phyloP scores from a whole-genome alignment of 2,797 vertebrate genomes.

The Taenioides sp. region DNA sequence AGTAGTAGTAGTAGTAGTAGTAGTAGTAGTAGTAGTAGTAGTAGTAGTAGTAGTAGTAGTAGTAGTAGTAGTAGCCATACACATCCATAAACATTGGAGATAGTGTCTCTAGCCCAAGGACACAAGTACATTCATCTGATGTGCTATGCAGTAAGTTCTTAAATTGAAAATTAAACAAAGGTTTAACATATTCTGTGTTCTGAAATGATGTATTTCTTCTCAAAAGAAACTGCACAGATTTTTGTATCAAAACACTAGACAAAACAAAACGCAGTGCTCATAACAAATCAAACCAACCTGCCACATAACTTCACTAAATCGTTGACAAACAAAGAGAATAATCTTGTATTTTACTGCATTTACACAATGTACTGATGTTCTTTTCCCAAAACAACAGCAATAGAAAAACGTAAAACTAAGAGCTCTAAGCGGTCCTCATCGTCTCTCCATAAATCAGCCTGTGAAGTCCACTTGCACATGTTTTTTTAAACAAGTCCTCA shows the following conservation, averaged over 20 bases:
- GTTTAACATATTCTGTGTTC: neutral
- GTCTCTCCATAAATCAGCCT: constrained; percentile 54
- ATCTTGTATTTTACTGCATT: neutral
- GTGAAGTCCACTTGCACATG: constrained; percentile 28
- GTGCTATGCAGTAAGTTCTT: neutral
- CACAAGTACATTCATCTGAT: neutral
- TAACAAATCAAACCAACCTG: too few relatives aligned
- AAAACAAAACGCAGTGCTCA: too few relatives aligned
- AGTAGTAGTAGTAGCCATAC: too few relatives aligned
- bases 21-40: too few relatives aligned
- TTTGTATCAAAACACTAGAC: too few relatives aligned
- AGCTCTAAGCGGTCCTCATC: constrained; percentile 10
- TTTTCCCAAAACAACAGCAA: constrained; percentile 21
- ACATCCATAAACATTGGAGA: too few relatives aligned
- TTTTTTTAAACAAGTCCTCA: constrained; percentile 51
- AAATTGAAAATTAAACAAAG: neutral
- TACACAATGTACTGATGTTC: neutral
- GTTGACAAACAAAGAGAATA: too few relatives aligned
- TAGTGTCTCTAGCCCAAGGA: too few relatives aligned
- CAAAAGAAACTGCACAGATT: too few relatives aligned
- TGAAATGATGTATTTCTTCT: neutral
- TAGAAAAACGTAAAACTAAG: constrained; percentile 27
- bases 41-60: too few relatives aligned
- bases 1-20: too few relatives aligned
- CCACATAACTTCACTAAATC: too few relatives aligned